Base-by-base conservation (phyloP, 1,140 invertebrate species). In the Musca vetustissima region DNA sequence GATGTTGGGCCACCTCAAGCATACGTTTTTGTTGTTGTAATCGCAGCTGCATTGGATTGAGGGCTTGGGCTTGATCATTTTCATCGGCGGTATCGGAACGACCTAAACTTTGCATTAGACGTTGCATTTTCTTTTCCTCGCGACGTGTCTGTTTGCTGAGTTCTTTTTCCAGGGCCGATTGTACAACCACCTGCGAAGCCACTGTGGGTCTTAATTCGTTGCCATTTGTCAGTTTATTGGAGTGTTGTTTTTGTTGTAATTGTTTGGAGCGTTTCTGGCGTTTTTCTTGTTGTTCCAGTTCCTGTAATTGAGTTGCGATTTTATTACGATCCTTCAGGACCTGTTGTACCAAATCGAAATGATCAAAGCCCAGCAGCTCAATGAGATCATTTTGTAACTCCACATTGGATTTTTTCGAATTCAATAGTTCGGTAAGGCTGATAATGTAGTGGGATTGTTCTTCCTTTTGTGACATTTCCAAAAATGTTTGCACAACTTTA, bases 351-450 rank as follows among this genome's bases (percentile, higher is more conserved):
- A 97, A 86, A 74, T 95, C 92, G 81, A 98, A 92, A 73, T 93
- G 85, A 73, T 96, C 93, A 84, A 91, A 95, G 7, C 96, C 66
- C 93, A 85, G 19, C 17, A 97, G 82, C 73, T 97, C 95, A 83
- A 97, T 92, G 8, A 98, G 82, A 81, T 95, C 93, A 84, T 91
- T 93, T 78, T 96, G 92, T 68, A 95, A 81, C 76, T 92, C 91
- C 75, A 92, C 89, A 76, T 89, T 87, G 48, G 85, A 86, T 74
- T 86, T 86, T 52, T 86, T 85, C 1, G 91, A 89, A 69, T 88
- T 86, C 1, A 91, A 77, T 15, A 89, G 86, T 4, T 85, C 83
- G 3, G 89, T 82, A 4, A 93, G 84, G 1, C 86, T 85, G 48
- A 85, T 84, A 6, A 86, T 74, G 61, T 93, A 86, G 64, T 91